Base-by-base conservation (phyloP, 2,113 vertebrate genomes). In the Zapus hudsonius region DNA sequence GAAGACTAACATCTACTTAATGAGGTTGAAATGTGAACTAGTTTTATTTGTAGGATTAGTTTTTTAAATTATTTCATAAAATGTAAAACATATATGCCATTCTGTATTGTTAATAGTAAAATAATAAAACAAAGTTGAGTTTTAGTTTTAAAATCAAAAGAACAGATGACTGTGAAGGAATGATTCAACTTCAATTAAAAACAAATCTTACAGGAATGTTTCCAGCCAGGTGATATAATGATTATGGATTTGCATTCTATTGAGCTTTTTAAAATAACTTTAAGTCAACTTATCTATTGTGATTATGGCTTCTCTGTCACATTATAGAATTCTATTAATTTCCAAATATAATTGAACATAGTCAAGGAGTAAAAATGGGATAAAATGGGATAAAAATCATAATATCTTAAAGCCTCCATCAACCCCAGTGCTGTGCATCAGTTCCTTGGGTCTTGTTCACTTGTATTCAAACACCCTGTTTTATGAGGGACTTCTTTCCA, bases 191-290 rank as follows among this genome's bases (percentile, higher is more conserved):
- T 85, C 11, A n/a, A 10, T 38, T 78, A 47, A 76, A 91, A 81
- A 20, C 59, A 29, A 29, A 79, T 81, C 22, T 17, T 20, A 38
- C 70, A 22, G 52, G 64, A 87, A 83, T 89, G 38, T 78, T 90
- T 92, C n/a, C 47, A 38, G 25, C 23, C 20, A 91, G n/a, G 8
- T 9, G 61, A 63, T 66, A 55, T 38, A 55, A 20, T 63, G 16
- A 89, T 8, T 47, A 67, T 31, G 89, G 40, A 74, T 73, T 86
- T 93, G 72, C 89, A 82, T 44, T 89, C 13, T 33, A 5, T 55
- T 10, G 76, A 84, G 7, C 2, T 81, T 72, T 44, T 84, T 38
- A 44, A 17, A 61, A 82, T 10, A 11, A 75, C 11, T 3, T 78
- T 76, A 33, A 25, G 36, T 40, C 25, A 63, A 70, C 47, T 29